Evolutionary conservation across 2,888 invertebrate genomes (phyloP), one percentile per base, ranked within the genome.

Genomic region (Limnephilus lunatus): DNA sequence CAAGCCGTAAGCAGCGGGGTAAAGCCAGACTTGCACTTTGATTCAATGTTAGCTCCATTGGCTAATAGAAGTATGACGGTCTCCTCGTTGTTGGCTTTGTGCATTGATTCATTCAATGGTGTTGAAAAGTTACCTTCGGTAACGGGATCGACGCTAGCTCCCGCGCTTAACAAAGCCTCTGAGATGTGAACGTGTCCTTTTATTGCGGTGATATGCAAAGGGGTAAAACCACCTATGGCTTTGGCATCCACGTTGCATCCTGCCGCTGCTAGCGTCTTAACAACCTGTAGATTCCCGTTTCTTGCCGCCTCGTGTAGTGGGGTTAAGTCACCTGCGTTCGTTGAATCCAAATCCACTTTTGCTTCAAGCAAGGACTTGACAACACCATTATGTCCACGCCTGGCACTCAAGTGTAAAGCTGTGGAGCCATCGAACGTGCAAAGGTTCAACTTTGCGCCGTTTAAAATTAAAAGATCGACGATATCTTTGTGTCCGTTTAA

Each of bases 1-100:
- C 80, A 89, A 35, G 81, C 88, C 32, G n/a, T 32, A 12, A 80
- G 88, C 12, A 89, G 39, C 12, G 88, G 68, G 19, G 88, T 88
- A 25, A 2, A 39, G 12, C 80, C 80, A 14, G 25, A 80, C 31
- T 32, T 81, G 32, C 80, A 14, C 81, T 14, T 80, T 80, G 39
- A 9, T 32, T 89, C 35, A 3, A 89, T 80, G 35, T 81, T 39
- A 3, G 88, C 88, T n/a, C 35, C 68, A 0, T 89, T 68, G 1
- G 12, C n/a, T 35, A 89, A 32, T 39, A 89, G 32, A 89, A 89
- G 80, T 35, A n/a, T 15, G n/a, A 80, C 35, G 1, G 80, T 80
- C 9, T 35, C 25, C 4, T 89, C 88, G n/a, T 80, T 89, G 31
- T 32, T 19, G 25, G 32, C 5, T 35, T 25, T n/a, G 4, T 25